Evolutionary conservation across 2,888 invertebrate genomes (phyloP).

Genomic region (Tanytarsus gracilentus): DNA sequence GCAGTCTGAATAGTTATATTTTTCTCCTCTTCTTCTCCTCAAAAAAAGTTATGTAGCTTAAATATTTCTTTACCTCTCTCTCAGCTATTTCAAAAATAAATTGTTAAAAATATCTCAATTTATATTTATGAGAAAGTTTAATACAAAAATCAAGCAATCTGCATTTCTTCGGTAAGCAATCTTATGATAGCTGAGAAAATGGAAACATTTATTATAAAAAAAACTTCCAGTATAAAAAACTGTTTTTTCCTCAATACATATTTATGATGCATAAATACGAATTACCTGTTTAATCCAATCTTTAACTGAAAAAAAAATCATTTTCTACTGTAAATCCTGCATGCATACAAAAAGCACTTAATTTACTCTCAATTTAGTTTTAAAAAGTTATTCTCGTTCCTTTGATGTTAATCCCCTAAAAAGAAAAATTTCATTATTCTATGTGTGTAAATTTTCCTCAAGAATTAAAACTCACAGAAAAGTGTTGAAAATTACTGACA

Average conservation of each 20-base stretch:
- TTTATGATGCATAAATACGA: no score
- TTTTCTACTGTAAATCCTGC: not conserved
- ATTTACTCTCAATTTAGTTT: no score
- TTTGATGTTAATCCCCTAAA: no score
- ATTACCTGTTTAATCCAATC: no score
- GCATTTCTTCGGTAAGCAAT: conserved; percentile 18
- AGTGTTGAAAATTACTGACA: not conserved
- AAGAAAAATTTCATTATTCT: no score
- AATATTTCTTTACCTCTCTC: not conserved
- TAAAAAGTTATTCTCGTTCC: no score
- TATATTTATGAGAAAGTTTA: not conserved
- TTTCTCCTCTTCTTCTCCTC: not conserved
- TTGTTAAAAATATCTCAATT: not conserved
- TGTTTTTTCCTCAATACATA: not conserved
- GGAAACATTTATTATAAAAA: no score
- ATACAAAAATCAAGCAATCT: conserved; percentile 16
- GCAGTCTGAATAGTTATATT: not conserved
- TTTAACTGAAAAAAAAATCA: no score
- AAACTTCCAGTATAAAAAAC: conserved; percentile 6
- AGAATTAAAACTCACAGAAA: no score
- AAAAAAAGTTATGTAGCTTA: not conserved
- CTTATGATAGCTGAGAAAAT: conserved; percentile 27
- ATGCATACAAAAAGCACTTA: no score
- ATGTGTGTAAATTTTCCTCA: no score
- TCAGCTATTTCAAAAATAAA: not conserved